Evolutionary conservation across 2,113 vertebrate genomes (phyloP).

Genomic region (Corythornis vintsioides): DNA sequence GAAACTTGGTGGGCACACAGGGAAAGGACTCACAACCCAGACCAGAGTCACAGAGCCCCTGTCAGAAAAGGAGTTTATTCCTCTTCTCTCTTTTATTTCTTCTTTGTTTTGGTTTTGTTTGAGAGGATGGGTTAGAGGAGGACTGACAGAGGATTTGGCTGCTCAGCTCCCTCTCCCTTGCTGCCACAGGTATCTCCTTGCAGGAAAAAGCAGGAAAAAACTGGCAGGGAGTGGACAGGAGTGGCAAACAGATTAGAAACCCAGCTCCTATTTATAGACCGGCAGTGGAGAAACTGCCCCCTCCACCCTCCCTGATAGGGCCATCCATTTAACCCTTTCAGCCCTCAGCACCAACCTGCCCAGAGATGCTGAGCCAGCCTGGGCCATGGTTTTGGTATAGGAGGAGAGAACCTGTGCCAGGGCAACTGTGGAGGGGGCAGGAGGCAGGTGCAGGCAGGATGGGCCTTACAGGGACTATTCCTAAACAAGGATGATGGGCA

Average conservation of each 20-base stretch:
- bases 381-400: background rate
- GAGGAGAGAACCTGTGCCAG: rapidly evolving
- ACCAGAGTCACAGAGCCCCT: background rate
- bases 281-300: constrained; percentile 30
- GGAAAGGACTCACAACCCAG: background rate
- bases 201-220: constrained; percentile 74
- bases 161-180: background rate
- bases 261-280: constrained; percentile 71
- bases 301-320: background rate
- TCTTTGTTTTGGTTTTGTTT: background rate
- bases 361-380: background rate
- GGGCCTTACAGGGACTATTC: background rate
- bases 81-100: background rate
- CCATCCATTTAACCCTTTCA: constrained; percentile 34
- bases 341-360: background rate
- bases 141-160: background rate
- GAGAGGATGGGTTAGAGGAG: background rate
- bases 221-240: constrained; percentile 62
- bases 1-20: rapidly evolving
- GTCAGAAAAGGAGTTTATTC: background rate
- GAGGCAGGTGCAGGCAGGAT: background rate
- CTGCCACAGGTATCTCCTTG: constrained; percentile 7
- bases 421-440: background rate
- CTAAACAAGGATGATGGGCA: background rate
- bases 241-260: constrained; percentile 71